A percentile compares a stretch with the other conserved stretches of the same genome.
phyloP scores from a whole-genome alignment of 2,113 vertebrate genomes.

The Smithornis capensis region DNA sequence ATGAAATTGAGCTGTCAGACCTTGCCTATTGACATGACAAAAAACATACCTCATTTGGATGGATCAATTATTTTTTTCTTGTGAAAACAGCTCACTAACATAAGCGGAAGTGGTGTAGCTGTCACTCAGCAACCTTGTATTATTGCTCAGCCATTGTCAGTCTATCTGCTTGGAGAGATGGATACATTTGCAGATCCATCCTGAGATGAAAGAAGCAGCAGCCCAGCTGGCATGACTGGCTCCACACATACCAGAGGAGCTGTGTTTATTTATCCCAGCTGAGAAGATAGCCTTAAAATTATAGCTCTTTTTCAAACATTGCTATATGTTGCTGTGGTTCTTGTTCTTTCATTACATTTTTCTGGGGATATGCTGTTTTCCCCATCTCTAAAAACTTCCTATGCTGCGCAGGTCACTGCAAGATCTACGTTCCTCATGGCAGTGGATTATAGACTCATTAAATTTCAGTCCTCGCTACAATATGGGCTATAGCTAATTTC shows the following conservation, averaged over 20 bases:
- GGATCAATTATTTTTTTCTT: background rate
- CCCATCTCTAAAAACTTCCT: background rate
- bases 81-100: background rate
- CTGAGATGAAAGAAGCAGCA: background rate
- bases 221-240: background rate
- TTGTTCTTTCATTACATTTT: background rate
- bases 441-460: background rate
- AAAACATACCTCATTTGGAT: background rate
- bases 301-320: background rate
- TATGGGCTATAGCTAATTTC: background rate
- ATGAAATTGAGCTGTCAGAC: background rate
- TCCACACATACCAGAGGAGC: background rate
- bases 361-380: background rate
- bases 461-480: background rate
- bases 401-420: background rate
- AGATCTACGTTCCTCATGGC: background rate
- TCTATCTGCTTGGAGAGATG: background rate
- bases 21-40: background rate
- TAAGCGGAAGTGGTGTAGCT: background rate
- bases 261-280: background rate
- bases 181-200: background rate
- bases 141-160: accelerated
- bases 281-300: background rate
- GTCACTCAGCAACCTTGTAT: background rate
- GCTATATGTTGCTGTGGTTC: background rate